A percentile compares a stretch with the other conserved stretches of the same genome.
Evolutionary conservation across 2,888 invertebrate species (phyloP).

Genomic region (Octonoba sinensis): DNA sequence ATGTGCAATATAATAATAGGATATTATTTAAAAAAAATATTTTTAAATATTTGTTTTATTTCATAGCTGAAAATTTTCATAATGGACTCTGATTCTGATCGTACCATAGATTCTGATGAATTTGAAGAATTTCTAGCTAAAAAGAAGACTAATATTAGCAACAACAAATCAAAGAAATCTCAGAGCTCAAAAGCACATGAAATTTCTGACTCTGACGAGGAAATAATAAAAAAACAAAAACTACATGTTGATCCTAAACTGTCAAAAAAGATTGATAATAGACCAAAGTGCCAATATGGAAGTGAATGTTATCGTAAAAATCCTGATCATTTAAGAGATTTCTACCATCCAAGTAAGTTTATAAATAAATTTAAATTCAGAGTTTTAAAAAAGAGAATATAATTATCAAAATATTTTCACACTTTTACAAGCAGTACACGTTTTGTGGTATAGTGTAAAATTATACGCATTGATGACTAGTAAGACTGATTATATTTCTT

Average conservation of each 20-base stretch:
- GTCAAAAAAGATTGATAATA: background rate
- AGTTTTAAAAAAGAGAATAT: too few relatives aligned
- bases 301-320: slow-evolving; percentile 86
- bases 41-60: too few relatives aligned
- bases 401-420: too few relatives aligned
- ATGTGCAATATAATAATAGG: too few relatives aligned
- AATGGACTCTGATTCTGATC: slow-evolving; percentile 52
- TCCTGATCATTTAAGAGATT: slow-evolving; percentile 86
- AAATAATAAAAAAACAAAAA: background rate
- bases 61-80: background rate
- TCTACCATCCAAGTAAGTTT: slow-evolving; percentile 76
- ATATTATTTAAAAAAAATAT: too few relatives aligned
- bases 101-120: slow-evolving; percentile 56
- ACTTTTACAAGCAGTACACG: too few relatives aligned
- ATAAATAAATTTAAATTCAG: too few relatives aligned
- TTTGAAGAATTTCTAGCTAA: slow-evolving; percentile 33
- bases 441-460: too few relatives aligned
- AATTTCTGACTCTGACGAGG: slow-evolving; percentile 42
- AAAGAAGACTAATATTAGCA: background rate
- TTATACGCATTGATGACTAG: too few relatives aligned
- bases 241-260: slow-evolving; percentile 6
- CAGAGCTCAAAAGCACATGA: slow-evolving; percentile 6
- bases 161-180: slow-evolving; percentile 1
- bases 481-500: too few relatives aligned
- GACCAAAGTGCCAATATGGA: slow-evolving; percentile 80